Percentiles rank a stretch among this genome's conserved stretches.
Evolutionary conservation across 2,797 vertebrate genomes (phyloP).

Genomic region (Arctocebus calabarensis): DNA sequence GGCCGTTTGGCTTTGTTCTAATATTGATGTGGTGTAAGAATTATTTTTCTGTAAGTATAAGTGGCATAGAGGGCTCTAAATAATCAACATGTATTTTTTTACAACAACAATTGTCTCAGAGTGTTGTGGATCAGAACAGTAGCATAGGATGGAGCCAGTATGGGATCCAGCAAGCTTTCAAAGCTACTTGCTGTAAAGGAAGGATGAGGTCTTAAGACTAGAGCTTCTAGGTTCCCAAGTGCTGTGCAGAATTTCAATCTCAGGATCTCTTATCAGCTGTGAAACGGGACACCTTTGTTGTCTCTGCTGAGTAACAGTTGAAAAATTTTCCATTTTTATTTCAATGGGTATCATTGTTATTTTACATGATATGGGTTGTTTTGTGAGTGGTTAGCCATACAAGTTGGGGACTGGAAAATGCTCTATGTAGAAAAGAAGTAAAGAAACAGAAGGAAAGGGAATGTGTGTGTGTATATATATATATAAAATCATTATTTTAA

Average conservation of each 20-base stretch:
- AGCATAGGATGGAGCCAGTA: not conserved
- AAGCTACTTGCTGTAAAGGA: slow-evolving; percentile 56
- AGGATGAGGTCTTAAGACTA: slow-evolving; percentile 27
- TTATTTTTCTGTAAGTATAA: slow-evolving; percentile 47
- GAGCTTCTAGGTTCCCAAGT: slow-evolving; percentile 44
- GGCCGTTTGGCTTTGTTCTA: slow-evolving; percentile 36
- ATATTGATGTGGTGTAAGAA: slow-evolving; percentile 33
- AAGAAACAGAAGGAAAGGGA: not conserved
- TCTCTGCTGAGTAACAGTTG: slow-evolving; percentile 55
- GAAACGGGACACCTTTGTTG: slow-evolving; percentile 57
- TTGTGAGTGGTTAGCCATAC: slow-evolving; percentile 8
- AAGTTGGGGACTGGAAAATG: not conserved
- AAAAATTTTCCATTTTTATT: slow-evolving; percentile 66
- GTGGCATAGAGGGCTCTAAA: not conserved
- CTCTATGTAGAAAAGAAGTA: slow-evolving; percentile 12
- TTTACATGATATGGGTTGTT: slow-evolving; percentile 27
- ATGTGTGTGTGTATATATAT: not conserved
- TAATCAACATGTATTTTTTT: slow-evolving; percentile 44
- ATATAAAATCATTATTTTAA: not conserved
- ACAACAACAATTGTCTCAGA: slow-evolving; percentile 35
- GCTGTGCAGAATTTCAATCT: slow-evolving; percentile 62
- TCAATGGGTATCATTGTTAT: slow-evolving; percentile 3
- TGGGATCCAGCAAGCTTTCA: slow-evolving; percentile 39
- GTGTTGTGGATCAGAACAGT: slow-evolving; percentile 62
- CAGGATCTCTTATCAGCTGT: slow-evolving; percentile 57